Conservation (phyloP, 2,113 vertebrate species). For the Lethenteron camtschaticum region DNA sequence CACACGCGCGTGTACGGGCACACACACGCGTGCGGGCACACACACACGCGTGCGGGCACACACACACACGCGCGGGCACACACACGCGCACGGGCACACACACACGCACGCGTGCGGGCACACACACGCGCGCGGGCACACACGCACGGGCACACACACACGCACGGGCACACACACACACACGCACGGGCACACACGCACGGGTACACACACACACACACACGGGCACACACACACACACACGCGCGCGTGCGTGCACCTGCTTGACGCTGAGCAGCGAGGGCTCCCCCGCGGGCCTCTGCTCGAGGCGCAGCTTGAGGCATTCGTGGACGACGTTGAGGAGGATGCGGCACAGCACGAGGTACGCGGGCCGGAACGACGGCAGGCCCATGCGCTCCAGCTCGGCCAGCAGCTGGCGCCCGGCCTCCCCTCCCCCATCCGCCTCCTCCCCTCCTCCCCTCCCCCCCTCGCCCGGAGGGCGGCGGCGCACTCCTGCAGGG, state of each 20-base stretch:
- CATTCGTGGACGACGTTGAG: conserved; percentile 96
- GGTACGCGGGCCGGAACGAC: conserved; percentile 74
- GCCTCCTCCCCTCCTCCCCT: too few relatives aligned
- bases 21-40: too few relatives aligned
- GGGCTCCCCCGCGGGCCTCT: conserved; percentile 83
- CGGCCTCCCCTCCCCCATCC: background rate
- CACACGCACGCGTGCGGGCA: too few relatives aligned
- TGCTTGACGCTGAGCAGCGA: conserved; percentile 95
- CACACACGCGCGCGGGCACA: too few relatives aligned
- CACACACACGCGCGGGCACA: too few relatives aligned
- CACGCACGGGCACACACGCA: background rate
- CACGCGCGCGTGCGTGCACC: conserved; percentile 20
- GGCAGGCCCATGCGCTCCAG: conserved; percentile 73
- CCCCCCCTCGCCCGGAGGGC: too few relatives aligned
- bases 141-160: too few relatives aligned
- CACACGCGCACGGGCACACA: too few relatives aligned
- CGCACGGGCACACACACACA: background rate
- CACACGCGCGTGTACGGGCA: background rate
- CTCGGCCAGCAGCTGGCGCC: conserved; percentile 47
- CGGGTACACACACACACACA: background rate
- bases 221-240: background rate
- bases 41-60: too few relatives aligned
- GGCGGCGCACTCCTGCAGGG: background rate
- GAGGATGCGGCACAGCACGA: conserved; percentile 78
- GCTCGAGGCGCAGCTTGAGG: conserved; percentile 79